A percentile compares a stretch with the other conserved stretches of the same genome.
phyloP scores from a whole-genome alignment of 2,113 vertebrate genomes.

The Argyrosomus japonicus region DNA sequence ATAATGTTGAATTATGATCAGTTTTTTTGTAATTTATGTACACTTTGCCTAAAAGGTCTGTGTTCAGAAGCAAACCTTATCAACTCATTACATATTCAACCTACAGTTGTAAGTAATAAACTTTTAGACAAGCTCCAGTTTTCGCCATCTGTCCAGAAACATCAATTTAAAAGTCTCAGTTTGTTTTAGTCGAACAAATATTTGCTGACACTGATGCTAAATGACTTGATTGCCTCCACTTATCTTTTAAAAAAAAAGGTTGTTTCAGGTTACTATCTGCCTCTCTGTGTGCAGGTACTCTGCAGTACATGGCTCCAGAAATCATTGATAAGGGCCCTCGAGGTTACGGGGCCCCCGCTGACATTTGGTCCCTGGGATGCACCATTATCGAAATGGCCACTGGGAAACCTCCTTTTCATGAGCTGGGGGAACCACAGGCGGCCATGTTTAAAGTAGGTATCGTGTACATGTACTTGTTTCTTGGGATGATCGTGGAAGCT shows the following conservation, averaged over 20 bases:
- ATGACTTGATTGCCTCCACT: not conserved
- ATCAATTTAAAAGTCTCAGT: not conserved
- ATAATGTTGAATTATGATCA: not conserved
- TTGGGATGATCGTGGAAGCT: too few relatives aligned
- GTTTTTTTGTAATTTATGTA: not conserved
- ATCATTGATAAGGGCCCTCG: constrained; percentile 98
- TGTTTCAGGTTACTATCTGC: not conserved
- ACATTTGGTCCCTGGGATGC: constrained; percentile 98
- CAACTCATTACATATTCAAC: too few relatives aligned
- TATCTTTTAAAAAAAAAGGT: not conserved
- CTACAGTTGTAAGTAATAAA: too few relatives aligned
- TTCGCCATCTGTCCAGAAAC: not conserved
- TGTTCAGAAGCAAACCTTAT: not conserved
- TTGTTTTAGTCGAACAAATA: not conserved
- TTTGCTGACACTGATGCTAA: not conserved
- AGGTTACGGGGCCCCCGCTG: constrained; percentile 97
- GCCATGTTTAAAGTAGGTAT: constrained; percentile 96
- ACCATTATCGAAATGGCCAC: constrained; percentile 99
- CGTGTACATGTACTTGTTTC: not conserved
- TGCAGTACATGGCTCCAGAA: constrained; percentile 99
- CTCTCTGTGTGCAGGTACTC: constrained; percentile 86
- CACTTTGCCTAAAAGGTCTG: not conserved
- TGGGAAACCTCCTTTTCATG: constrained; percentile 97
- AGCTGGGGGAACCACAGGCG: constrained; percentile 97
- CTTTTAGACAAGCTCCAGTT: not conserved